Evolutionary conservation across 2,797 vertebrate genomes (phyloP), one percentile per base, ranked within the genome.

Genomic region (Gadopsis marmoratus): DNA sequence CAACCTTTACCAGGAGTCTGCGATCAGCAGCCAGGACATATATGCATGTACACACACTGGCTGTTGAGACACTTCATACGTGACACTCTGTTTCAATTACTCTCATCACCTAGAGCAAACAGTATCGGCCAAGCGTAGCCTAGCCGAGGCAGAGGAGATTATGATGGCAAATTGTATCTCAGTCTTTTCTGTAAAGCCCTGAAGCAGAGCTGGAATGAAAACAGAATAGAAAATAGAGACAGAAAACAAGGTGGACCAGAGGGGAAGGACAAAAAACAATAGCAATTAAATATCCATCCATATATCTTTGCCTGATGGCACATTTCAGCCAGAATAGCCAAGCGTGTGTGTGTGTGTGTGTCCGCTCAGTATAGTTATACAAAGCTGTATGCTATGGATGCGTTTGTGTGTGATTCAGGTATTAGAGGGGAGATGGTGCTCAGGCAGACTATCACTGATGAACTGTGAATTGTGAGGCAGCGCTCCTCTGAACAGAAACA

Each of bases 111-210:
- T 75, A 71, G 29, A 78, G 75, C 86, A 86, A 76, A 74, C 73
- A 76, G 67, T 50, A 13, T 5, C 58, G 31, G 71, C 79, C 81
- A 82, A 87, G 82, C 71, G 19, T 74, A 84, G 79, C 78, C 45
- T 14, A 75, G 66, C 72, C 55, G 26, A 68, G 66, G 74, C 74
- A 76, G 55, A 62, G 41, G 70, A 89, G 86, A 88, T 92, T 89
- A 88, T 84, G 80, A 85, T 74, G 82, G 79, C 71, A 88, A 87
- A 89, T 79, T 89, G 81, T 82, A 87, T 88, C 87, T 90, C 70
- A 86, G 82, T 87, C 73, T 85, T 89, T 84, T 85, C 71, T 84
- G 77, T 85, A 85, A 81, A 75, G 43, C 83, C 86, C 81, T 68
- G 64, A 83, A 82, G 81, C 83, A 71, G 76, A 82, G 76, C 63